Base-by-base conservation (phyloP, 2,113 vertebrate species). In the Callospermophilus lateralis region DNA sequence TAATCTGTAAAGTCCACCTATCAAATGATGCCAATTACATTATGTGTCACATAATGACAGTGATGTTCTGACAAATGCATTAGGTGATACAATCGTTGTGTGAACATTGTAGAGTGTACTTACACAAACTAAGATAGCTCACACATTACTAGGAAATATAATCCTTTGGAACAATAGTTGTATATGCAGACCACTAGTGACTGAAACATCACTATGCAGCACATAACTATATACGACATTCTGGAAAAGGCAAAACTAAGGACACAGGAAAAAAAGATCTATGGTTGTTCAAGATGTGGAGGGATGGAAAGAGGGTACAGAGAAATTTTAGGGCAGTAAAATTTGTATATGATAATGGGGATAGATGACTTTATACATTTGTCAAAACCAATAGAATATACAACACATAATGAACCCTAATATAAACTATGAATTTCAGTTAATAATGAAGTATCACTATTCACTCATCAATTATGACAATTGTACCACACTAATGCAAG, bases 261-360 rank as follows among this genome's bases (percentile, higher is more conserved):
- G 24, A 91, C 24, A 74, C 28, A 84, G 55, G 7, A 20, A 58
- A 72, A 72, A 84, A 94, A 88, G 48, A 72, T 80, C 34, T 76
- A 72, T 24, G 74, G 34, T 22, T 61, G 20, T 10, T 37, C 76
- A 65, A 34, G 63, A 24, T 22, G 70, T 84, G 8, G 2, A 53
- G 20, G 28, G 70, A 61, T 45, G 20, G 53, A 76, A 77, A 28
- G n/a, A 93, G 28, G 53, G 28, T 12, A 55, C 20, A 61, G 53
- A n/a, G n/a, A 6, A 95, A 34, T 88, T 88, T 89, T 65, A 78
- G 34, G 65, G 32, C 63, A 93, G n/a, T 70, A 12, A 79, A 92
- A 85, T 22, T 80, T 16, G 34, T 30, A 70, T 22, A 58, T 4
- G 16, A 28, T 65, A 92, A 53, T 65, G 10, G 53, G 79, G 42